Base-by-base conservation (phyloP, 2,113 vertebrate genomes). In the Ahaetulla prasina region DNA sequence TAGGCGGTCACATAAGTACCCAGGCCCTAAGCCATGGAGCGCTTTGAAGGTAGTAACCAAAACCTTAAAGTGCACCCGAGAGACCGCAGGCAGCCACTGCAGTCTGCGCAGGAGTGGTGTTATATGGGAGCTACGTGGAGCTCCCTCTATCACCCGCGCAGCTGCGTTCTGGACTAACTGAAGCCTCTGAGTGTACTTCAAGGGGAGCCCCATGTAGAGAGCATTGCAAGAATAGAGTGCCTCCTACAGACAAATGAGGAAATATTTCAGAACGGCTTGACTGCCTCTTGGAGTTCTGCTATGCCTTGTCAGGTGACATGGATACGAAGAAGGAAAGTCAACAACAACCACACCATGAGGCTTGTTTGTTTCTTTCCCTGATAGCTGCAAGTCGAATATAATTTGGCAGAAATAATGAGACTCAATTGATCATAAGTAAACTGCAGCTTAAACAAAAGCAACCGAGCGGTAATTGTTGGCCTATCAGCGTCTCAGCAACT, bases 321-420 rank as follows among this genome's bases (percentile, higher is more conserved):
- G 87, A 57, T 94, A 55, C 89, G 68, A 96, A 89, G 94, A 95
- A 94, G 60, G 63, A 95, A 87, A 85, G 94, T 74, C 12, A n/a
- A 35, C 12, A 2, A 16, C 63, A 55, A 89, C 52, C 60, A 4
- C 94, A 86, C n/a, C n/a, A 10, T 1, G 52, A 93, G 63, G 50
- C 91, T 92, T 93, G 57, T 91, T 95, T 94, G 93, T 54, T 89
- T 95, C 94, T 89, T 35, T 93, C 94, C 54, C 35, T 94, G 91
- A 91, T 0, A 0, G 30, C 88, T 25, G 23, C 89, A 93, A 54
- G 63, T 96, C 94, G 97, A 97, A 94, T 74, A 95, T 89, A 95
- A 97, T 95, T 97, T 97, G 94, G 94, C 94, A 96, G 96, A 97
- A 98, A 97, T 96, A 97, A 94, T 96, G 95, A 96, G 92, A 96